Percentiles rank a stretch among this genome's conserved stretches.
Conservation (phyloP, 2,797 vertebrate species). For the Lerista edwardsae region DNA sequence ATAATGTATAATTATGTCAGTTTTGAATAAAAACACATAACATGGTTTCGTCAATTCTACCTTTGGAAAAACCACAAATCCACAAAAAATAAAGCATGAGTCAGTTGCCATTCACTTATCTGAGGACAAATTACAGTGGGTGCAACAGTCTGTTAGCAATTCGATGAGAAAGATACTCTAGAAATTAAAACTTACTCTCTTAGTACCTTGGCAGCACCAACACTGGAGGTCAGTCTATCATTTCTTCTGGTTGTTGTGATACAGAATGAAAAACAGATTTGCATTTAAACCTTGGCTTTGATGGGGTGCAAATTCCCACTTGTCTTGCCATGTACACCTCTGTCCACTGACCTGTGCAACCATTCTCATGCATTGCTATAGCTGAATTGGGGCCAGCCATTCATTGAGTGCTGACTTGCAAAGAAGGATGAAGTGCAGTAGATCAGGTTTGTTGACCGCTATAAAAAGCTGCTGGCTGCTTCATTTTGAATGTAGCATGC, state of each 20-base stretch:
- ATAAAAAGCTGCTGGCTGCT: not conserved
- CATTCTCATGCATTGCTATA: not conserved
- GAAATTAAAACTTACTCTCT: not conserved
- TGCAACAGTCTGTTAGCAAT: slow-evolving; percentile 17
- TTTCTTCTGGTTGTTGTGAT: not conserved
- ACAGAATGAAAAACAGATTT: not conserved
- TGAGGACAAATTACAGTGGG: too few relatives aligned
- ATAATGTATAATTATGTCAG: too few relatives aligned
- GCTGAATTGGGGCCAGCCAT: not conserved
- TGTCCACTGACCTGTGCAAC: not conserved
- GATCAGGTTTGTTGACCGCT: not conserved
- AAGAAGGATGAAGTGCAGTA: slow-evolving; percentile 7
- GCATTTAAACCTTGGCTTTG: not conserved
- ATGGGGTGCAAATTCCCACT: not conserved
- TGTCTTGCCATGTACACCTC: not conserved
- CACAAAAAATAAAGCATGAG: too few relatives aligned
- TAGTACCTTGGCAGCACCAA: not conserved
- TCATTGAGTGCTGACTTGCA: not conserved
- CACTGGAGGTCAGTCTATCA: not conserved
- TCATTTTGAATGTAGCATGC: slow-evolving; percentile 1
- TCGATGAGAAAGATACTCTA: slow-evolving; percentile 5
- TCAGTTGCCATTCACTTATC: slow-evolving; percentile 51
- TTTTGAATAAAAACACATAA: too few relatives aligned
- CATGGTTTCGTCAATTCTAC: too few relatives aligned
- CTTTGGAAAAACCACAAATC: too few relatives aligned